These are phyloP conservation scores for Ostrea denselamellosa DNA, from an alignment of 1,140 invertebrate species.

Conservation along the genomic window DNA sequence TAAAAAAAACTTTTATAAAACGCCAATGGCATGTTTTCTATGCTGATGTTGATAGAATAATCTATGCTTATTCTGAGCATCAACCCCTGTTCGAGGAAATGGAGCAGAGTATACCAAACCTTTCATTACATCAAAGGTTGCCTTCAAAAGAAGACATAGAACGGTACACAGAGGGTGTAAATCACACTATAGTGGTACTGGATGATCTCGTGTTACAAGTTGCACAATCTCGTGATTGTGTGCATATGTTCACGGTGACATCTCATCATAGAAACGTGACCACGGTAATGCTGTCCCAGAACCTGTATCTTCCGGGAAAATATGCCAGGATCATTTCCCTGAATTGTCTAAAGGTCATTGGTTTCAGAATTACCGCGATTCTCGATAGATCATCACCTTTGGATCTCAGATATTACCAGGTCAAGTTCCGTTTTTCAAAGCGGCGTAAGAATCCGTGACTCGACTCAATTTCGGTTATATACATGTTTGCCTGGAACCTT, in stretches of 20 bases:
- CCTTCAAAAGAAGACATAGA: constrained; percentile 44
- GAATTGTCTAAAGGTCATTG: constrained; percentile 51
- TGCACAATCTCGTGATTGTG: constrained; percentile 25
- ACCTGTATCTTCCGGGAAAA: constrained; percentile 49
- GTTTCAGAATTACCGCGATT: constrained; percentile 53
- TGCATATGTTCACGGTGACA: constrained; percentile 27
- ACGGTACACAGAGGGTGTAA: constrained; percentile 18
- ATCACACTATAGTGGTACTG: constrained; percentile 13
- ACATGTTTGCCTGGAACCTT: constrained; percentile 43
- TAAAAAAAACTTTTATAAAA: constrained; percentile 45
- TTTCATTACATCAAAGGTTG: constrained; percentile 47
- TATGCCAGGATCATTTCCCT: constrained; percentile 51
- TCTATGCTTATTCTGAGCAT: constrained; percentile 53
- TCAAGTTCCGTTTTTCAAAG: constrained; percentile 36
- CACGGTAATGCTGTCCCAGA: constrained; percentile 44
- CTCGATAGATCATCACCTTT: constrained; percentile 49
- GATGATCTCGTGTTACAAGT: constrained; percentile 42
- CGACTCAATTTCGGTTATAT: constrained; percentile 41
- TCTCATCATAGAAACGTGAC: constrained; percentile 41
- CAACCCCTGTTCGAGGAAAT: constrained; percentile 53
- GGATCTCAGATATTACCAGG: constrained; percentile 54
- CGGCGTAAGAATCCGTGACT: constrained; percentile 46
- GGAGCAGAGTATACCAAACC: constrained; percentile 35
- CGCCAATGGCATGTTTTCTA: constrained; percentile 41
- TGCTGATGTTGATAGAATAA: constrained; percentile 29